Conservation (phyloP, 1,140 invertebrate species). For the Panagrolaimus sp. region DNA sequence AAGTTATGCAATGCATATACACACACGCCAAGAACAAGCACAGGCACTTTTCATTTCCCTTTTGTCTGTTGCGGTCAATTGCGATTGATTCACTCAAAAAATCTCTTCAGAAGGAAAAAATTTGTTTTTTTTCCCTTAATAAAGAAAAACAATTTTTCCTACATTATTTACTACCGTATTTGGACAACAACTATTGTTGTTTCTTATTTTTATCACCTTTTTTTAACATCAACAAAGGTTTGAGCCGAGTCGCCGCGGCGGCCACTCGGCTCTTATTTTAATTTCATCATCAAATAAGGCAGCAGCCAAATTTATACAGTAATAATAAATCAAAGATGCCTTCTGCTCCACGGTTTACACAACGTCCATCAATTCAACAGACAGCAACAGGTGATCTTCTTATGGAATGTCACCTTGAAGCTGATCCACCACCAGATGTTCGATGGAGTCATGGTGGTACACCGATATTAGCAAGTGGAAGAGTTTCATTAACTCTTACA, state of each 20-base stretch:
- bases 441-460: conserved; percentile 69
- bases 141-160: too few species aligned
- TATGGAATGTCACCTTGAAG: conserved; percentile 74
- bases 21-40: conserved; percentile 11
- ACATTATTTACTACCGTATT: too few species aligned
- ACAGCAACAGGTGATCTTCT: conserved; percentile 86
- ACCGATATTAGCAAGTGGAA: conserved; percentile 71
- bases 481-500: conserved; percentile 64
- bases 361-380: conserved; percentile 91
- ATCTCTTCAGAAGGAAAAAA: neutral
- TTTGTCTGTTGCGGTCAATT: conserved; percentile 7
- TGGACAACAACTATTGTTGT: too few species aligned
- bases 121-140: too few species aligned
- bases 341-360: conserved; percentile 85
- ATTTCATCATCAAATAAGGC: too few species aligned
- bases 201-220: too few species aligned
- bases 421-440: conserved; percentile 55
- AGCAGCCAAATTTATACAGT: too few species aligned
- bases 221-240: neutral
- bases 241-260: conserved; percentile 7
- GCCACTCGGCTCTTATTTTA: neutral
- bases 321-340: conserved; percentile 36
- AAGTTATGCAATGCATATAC: conserved; percentile 5
- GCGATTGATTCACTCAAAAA: neutral
- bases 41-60: neutral